A percentile compares a stretch with the other conserved stretches of the same genome.
These are phyloP conservation scores for Scaptomyza flava DNA, from an alignment of 2,888 invertebrate species.

Conservation along the genomic window DNA sequence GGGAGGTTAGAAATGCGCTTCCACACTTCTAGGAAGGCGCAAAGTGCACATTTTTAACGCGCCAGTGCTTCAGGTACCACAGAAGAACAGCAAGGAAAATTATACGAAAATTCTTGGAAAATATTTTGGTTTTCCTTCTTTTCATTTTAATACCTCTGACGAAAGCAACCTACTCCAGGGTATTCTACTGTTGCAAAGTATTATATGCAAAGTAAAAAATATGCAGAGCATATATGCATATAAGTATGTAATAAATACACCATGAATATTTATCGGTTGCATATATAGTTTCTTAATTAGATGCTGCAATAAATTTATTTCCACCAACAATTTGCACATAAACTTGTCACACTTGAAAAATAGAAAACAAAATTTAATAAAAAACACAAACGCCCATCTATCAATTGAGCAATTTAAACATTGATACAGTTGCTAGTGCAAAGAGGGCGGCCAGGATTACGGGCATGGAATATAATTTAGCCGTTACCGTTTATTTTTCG, in stretches of 20 bases:
- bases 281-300: constrained; percentile 30
- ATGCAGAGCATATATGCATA: background rate
- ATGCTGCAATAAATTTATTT: constrained; percentile 24
- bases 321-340: background rate
- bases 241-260: too few relatives aligned
- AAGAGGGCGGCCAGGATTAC: background rate
- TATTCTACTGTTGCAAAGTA: background rate
- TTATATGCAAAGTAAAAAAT: background rate
- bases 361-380: constrained; percentile 12
- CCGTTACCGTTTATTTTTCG: constrained; percentile 43
- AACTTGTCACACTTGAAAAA: constrained; percentile 16
- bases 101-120: constrained; percentile 45
- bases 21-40: constrained; percentile 39
- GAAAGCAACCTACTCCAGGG: background rate
- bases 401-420: constrained; percentile 54
- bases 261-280: background rate
- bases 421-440: constrained; percentile 7
- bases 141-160: constrained; percentile 15
- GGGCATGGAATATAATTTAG: constrained; percentile 54
- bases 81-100: constrained; percentile 19
- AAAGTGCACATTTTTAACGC: constrained; percentile 56
- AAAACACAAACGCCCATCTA: constrained; percentile 16
- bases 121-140: constrained; percentile 29
- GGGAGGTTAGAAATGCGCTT: constrained; percentile 42
- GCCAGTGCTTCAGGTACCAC: constrained; percentile 4